Evolutionary conservation across 2,113 vertebrate species (phyloP).

Genomic region (Panthera leo): DNA sequence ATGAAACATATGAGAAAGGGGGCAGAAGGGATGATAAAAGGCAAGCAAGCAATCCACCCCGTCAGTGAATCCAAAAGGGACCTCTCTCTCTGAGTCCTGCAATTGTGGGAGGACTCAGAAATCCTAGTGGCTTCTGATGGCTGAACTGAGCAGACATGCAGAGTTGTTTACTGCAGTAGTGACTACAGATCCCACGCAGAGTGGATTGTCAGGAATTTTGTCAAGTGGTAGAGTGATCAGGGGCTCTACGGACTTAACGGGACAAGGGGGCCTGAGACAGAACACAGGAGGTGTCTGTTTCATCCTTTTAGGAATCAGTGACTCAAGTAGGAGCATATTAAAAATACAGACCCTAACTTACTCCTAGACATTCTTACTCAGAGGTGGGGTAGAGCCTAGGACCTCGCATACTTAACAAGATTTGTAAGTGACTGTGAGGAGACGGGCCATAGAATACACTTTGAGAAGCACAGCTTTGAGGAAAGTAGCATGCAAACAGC

Average conservation of each 20-base stretch:
- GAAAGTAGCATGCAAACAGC: not conserved
- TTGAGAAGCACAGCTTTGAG: not conserved
- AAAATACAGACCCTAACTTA: not conserved
- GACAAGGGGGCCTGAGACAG: not conserved
- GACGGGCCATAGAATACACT: not conserved
- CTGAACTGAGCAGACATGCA: not conserved
- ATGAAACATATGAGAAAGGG: not conserved
- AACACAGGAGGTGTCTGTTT: not conserved
- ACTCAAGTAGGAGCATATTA: not conserved
- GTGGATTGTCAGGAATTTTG: not conserved
- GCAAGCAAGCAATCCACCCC: not conserved
- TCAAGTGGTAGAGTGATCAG: not conserved
- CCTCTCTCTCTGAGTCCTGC: not conserved
- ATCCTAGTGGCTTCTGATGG: not conserved
- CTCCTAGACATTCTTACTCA: not conserved
- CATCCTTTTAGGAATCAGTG: not conserved
- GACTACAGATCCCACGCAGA: not conserved
- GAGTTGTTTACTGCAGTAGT: not conserved
- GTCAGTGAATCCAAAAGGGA: not conserved
- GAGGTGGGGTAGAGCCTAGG: not conserved
- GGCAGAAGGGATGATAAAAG: not conserved
- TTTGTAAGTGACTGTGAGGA: not conserved
- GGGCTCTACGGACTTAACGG: not conserved
- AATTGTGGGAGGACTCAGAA: not conserved
- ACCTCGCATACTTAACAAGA: not conserved